phyloP scores from a whole-genome alignment of 1,140 invertebrate genomes.

The Hyposmocoma kahamanoa region DNA sequence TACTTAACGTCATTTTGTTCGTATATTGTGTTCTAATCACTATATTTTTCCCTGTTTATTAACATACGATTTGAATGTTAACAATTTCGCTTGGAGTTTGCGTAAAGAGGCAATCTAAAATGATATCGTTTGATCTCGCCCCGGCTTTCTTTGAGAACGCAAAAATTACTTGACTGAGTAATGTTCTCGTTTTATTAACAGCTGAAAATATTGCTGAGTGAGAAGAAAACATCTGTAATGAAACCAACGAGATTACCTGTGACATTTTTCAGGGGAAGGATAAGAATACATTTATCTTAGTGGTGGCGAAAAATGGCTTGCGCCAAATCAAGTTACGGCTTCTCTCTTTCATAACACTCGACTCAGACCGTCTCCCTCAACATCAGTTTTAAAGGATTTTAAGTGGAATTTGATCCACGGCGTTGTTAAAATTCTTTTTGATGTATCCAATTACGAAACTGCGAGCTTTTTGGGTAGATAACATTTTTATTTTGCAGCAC shows the following conservation, averaged over 20 bases:
- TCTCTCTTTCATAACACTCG: background rate
- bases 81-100: conserved; percentile 10
- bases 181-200: conserved; percentile 39
- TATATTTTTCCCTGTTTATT: conserved; percentile 7
- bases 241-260: conserved; percentile 32
- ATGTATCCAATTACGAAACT: too few species aligned
- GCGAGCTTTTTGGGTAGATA: too few species aligned
- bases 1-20: conserved; percentile 23
- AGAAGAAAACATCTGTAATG: conserved; percentile 29
- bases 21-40: conserved; percentile 21
- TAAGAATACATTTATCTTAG: conserved; percentile 27
- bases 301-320: conserved; percentile 8
- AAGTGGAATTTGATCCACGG: too few species aligned
- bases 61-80: conserved; percentile 1
- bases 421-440: too few species aligned
- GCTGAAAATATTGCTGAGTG: conserved; percentile 32
- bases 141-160: conserved; percentile 6
- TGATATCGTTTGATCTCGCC: conserved; percentile 2
- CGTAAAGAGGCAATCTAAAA: conserved; percentile 2
- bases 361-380: too few species aligned
- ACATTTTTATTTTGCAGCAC: too few species aligned
- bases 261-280: conserved; percentile 21
- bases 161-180: conserved; percentile 37
- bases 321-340: background rate
- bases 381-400: too few species aligned